Conservation (phyloP, 2,888 invertebrate species). For the Drosophila multiciliata region DNA sequence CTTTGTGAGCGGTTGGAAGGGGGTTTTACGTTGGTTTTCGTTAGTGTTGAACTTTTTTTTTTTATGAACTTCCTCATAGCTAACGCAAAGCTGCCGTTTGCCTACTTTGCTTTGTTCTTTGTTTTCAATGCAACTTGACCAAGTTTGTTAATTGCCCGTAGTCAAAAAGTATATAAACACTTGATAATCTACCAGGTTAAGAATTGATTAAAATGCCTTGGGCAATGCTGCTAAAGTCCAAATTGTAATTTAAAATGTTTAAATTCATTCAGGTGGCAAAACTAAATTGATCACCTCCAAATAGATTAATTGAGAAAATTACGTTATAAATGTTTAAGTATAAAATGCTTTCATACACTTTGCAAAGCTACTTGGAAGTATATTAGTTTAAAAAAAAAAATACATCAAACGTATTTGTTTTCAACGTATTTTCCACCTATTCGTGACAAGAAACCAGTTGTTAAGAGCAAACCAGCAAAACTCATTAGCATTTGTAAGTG, state of each 20-base stretch:
- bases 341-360: neutral
- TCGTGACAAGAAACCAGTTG: conserved; percentile 42
- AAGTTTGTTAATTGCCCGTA: conserved; percentile 19
- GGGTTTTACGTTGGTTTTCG: conserved; percentile 15
- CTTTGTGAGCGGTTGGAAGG: neutral
- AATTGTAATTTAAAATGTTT: neutral
- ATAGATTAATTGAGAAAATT: neutral
- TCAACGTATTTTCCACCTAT: conserved; percentile 1
- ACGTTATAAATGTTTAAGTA: neutral
- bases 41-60: conserved; percentile 20
- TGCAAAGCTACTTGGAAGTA: conserved; percentile 2
- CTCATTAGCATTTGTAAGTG: conserved; percentile 35
- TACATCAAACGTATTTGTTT: conserved; percentile 11
- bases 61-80: conserved; percentile 54
- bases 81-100: conserved; percentile 17
- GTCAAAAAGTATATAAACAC: neutral
- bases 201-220: conserved; percentile 1
- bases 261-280: neutral
- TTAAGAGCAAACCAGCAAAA: conserved; percentile 15
- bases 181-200: conserved; percentile 7
- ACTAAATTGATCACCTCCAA: neutral
- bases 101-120: conserved; percentile 31
- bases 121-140: conserved; percentile 24
- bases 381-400: conserved; percentile 20
- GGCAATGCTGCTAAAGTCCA: neutral